Evolutionary conservation across 1,140 invertebrate species (phyloP), one percentile per base, ranked within the genome.

Genomic region (Cyrtorhinus lividipennis): DNA sequence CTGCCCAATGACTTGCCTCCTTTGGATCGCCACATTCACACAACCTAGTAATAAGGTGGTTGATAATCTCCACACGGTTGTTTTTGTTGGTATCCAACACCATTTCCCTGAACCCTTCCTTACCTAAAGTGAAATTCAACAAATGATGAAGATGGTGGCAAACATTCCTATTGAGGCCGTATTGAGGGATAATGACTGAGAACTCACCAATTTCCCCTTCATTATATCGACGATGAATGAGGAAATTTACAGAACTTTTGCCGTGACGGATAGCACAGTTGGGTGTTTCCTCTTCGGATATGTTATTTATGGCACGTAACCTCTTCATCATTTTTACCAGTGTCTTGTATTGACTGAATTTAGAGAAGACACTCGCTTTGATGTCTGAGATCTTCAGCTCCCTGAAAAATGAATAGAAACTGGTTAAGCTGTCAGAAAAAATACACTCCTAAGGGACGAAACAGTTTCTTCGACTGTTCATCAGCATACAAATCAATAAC

Each of bases 61-160:
- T 61, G 67, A 82, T 78, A 3, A 85, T 65, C 44, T 77, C 74
- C 25, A 68, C 46, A 62, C 80, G 74, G 59, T 76, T 71, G 18
- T 53, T 53, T 22, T 75, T 75, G n/a, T 83, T 74, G 15, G 81
- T 79, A 71, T 86, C 82, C 68, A 78, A 79, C 0, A 80, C 78
- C 76, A 86, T 80, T 74, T 87, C 85, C 65, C 79, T 77, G 74
- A 80, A 86, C 67, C 82, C 81, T 65, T 79, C 77, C 23, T 70
- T 69, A 67, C 77, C 80, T 81, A 56, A 56, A 62, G 10, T 25
- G 48, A 56, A 56, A 5, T 15, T 10, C 48, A 56, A 56, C 5
- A 56, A 56, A 56, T 44, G 59, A 61, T 65, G 30, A 56, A 59
- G 63, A 20, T 38, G 57, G 24, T 44, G 46, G 24, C n/a, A n/a